These are phyloP conservation scores for Brachionus rotundiformis DNA, from an alignment of 1,140 invertebrate species.

Conservation along the genomic window DNA sequence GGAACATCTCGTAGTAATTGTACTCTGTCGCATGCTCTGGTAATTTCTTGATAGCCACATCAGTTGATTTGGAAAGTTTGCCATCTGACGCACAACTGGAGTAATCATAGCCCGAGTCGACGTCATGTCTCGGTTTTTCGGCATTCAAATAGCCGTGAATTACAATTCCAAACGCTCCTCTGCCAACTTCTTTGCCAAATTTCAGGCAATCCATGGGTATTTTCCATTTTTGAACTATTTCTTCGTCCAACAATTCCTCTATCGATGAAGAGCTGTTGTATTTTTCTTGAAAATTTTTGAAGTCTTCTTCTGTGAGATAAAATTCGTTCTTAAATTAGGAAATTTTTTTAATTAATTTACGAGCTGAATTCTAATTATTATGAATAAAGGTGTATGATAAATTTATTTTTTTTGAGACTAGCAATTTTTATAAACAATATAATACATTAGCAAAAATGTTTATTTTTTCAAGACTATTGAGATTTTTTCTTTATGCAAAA, in stretches of 20 bases:
- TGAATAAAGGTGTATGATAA: no score
- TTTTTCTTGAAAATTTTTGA: conserved; percentile 25
- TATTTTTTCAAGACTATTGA: no score
- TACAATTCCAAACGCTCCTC: conserved; percentile 40
- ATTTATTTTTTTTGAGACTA: no score
- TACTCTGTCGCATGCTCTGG: not conserved
- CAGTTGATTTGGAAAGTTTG: not conserved
- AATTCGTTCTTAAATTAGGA: conserved; percentile 8
- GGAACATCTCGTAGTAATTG: conserved; percentile 38
- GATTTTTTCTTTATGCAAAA: no score
- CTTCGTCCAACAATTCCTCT: not conserved
- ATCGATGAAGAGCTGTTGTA: conserved; percentile 5
- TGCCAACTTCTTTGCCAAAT: conserved; percentile 10
- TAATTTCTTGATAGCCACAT: conserved; percentile 36
- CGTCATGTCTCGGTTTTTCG: not conserved
- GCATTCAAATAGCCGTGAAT: not conserved
- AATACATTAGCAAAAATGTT: no score
- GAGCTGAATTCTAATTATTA: not conserved
- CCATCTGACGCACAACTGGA: conserved; percentile 1
- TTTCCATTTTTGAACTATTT: conserved; percentile 17
- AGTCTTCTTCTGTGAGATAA: conserved; percentile 30
- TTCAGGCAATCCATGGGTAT: conserved; percentile 17
- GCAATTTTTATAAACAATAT: no score
- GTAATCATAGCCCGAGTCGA: conserved; percentile 23
- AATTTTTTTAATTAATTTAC: not conserved